These are phyloP conservation scores for Tachina lurida DNA, from an alignment of 2,888 invertebrate species.

Conservation along the genomic window DNA sequence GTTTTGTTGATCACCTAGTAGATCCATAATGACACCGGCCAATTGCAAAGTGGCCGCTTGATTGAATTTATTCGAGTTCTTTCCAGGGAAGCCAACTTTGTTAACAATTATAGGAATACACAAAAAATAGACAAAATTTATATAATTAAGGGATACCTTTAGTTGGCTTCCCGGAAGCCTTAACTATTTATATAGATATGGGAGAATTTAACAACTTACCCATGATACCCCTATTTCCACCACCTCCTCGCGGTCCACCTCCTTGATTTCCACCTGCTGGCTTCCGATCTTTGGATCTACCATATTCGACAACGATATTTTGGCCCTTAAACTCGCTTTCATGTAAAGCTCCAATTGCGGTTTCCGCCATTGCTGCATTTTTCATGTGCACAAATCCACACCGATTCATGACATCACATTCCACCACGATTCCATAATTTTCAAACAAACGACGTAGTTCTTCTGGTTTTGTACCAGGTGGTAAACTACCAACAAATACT, in stretches of 20 bases:
- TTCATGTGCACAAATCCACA: constrained; percentile 97
- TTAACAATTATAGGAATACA: constrained; percentile 45
- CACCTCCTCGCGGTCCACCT: constrained; percentile 68
- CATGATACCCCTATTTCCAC: constrained; percentile 77
- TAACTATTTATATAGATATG: constrained; percentile 9
- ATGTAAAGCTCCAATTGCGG: constrained; percentile 91
- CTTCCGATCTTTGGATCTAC: constrained; percentile 88
- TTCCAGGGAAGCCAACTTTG: constrained; percentile 74
- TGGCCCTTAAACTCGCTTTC: constrained; percentile 92
- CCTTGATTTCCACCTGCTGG: constrained; percentile 76
- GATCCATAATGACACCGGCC: constrained; percentile 73
- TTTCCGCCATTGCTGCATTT: constrained; percentile 90
- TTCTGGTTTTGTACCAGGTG: constrained; percentile 91
- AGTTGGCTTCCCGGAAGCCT: constrained; percentile 69
- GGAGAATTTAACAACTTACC: constrained; percentile 49
- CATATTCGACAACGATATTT: constrained; percentile 92
- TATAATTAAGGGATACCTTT: constrained; percentile 54
- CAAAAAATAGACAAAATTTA: constrained; percentile 55
- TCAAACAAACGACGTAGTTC: constrained; percentile 93
- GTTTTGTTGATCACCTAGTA: constrained; percentile 72
- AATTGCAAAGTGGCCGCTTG: constrained; percentile 72
- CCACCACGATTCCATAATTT: constrained; percentile 93
- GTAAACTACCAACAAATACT: constrained; percentile 96
- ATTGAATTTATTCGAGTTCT: constrained; percentile 66
- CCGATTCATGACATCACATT: constrained; percentile 96